Base-by-base conservation (phyloP, 30 jellyfish, hydroid and myxozoan genomes). In the Hydractinia echinata region DNA sequence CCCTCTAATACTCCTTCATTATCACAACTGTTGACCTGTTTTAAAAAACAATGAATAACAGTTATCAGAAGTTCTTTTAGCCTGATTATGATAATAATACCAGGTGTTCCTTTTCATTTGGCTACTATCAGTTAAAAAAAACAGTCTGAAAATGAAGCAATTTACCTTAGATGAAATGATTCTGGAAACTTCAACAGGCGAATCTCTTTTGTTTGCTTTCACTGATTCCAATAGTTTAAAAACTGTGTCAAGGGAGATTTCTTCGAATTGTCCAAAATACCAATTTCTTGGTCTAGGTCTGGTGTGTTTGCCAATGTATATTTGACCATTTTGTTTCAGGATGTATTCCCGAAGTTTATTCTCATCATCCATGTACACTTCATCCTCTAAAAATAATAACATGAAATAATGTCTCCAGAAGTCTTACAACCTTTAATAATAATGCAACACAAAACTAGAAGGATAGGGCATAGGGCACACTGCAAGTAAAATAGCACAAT, bases 181-280 rank as follows among this genome's bases (percentile, higher is more conserved):
- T 81, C 99, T 81, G 14, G 95, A 61, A 7, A 93, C 91, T 54
- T 85, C 96, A 64, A 84, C 88, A 39, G 96, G 91, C 54, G 89
- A 61, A 52, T 84, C 89, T 67, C 96, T 60, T 10, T 87, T 91
- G 56, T 61, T 16, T 51, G 95, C 91, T 55, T 81, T 77, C 51
- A 84, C 85, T 51, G 10, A 58, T 3, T 81, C 95, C 84, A 93
- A 77, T 69, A 93, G 67, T 20, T 68, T 30, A 79, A 93, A 88
- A 5, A 87, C 97, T 54, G 96, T 56, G 6, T 87, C 83, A 79
- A 93, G 54, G 9, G 93, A 79, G 48, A 93, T 87, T 58, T 93
- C 96, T 76, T 93, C 99, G 78, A 93, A 93, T 96, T 93, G 99
- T 4, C 99, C 99, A 73, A 84, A 93, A 79, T 93, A 93, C 99